Base-by-base conservation (phyloP, 2,888 invertebrate genomes). In the Rhaphigaster nebulosa region DNA sequence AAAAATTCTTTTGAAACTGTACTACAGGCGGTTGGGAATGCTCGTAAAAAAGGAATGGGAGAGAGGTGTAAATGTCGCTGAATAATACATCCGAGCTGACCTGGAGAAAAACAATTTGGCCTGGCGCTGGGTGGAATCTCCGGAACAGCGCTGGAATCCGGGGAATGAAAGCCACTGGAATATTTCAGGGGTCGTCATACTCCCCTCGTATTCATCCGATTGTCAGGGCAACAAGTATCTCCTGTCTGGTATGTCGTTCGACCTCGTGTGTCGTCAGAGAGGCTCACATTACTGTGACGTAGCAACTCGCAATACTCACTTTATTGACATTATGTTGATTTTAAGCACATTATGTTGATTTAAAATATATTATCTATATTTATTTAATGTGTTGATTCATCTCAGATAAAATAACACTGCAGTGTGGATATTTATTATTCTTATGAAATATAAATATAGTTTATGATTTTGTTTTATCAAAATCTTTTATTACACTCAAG, bases 41-140 rank as follows among this genome's bases (percentile, higher is more conserved):
- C n/a, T 41, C 45, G 45, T 84, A 84, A 84, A 84, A 84, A n/a
- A 26, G 45, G 45, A 84, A 84, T 84, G 84, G 26, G 80, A 38
- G 26, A 41, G 84, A 50, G 84, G 84, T 45, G 84, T 45, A 45
- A 84, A 84, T 84, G 84, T 41, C 84, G 0, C 84, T 84, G 84
- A 84, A 84, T 84, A 84, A 84, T 84, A 84, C 45, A 84, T 84
- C 84, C 45, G 4, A 1, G 45, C 84, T 84, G 84, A 84, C 45
- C 84, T 50, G 84, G 45, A 84, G 84, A 84, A 84, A 84, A 84
- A 84, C 84, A 84, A 84, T 84, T 76, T 18, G 84, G 45, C 70
- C 23, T 3, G 3, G 65, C n/a, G 65, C 29, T 41, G 80, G 23
- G 41, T 84, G 84, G 84, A 84, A 84, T 84, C 45, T 50, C 26